These are phyloP conservation scores for Thecophora atra DNA, from an alignment of 2,888 invertebrate species.

Conservation along the genomic window DNA sequence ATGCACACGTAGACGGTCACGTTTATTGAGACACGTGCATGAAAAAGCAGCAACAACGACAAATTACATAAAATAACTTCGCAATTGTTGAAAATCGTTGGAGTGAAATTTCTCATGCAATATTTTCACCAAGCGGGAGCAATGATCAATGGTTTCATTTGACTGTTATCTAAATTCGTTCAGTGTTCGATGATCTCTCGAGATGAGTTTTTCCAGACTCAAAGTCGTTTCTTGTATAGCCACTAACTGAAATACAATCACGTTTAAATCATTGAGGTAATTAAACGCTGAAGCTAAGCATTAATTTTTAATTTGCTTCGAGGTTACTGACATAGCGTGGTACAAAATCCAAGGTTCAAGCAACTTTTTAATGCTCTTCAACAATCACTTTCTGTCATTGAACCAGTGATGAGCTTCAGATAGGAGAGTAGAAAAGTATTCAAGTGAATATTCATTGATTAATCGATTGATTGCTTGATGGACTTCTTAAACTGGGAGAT, in stretches of 20 bases:
- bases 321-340: neutral
- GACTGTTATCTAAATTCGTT: no score
- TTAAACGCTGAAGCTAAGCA: neutral
- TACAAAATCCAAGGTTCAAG: neutral
- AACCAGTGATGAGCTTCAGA: neutral
- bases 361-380: neutral
- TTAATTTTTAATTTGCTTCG: neutral
- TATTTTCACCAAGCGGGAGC: conserved; percentile 35
- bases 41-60: neutral
- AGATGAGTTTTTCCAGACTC: no score
- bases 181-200: no score
- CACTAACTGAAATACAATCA: neutral
- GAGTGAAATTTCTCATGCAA: conserved; percentile 20
- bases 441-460: no score
- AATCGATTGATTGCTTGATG: no score
- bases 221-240: neutral
- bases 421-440: no score
- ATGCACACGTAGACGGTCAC: no score
- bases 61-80: neutral
- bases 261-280: neutral
- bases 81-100: no score
- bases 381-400: neutral
- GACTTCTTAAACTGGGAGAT: no score
- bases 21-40: neutral
- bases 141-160: conserved; percentile 21